Evolutionary conservation across 2,113 vertebrate species (phyloP), one percentile per base, ranked within the genome.

Genomic region (Mesoclemmys tuberculata): DNA sequence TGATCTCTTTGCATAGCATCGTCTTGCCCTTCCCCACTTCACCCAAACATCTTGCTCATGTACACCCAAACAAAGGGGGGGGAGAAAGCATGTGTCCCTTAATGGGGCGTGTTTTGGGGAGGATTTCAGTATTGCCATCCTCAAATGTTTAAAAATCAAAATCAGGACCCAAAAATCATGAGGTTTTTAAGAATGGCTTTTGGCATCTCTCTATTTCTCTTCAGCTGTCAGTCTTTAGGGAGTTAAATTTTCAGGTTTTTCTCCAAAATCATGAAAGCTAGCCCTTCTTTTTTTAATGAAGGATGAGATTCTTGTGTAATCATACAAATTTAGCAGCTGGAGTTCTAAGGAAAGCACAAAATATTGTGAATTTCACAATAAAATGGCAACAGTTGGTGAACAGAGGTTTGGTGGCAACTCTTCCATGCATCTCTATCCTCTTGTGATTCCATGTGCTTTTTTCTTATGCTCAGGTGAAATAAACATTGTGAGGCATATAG

Each of bases 391-490:
- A 31, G 29, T 61, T 29, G 24, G 24, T 58, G 55, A 26, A 56
- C 55, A 56, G 26, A 22, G 55, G 55, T 27, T 58, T 58, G 10
- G 58, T 54, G 84, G 18, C 8, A 64, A 31, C 87, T 49, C 5
- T 95, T 92, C 8, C 21, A 18, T 74, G 5, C 71, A 2, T 81
- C 89, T 89, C 26, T 7, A 13, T 84, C 49, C 21, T 58, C 75
- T 38, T 27, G 78, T 82, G 6, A 21, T 14, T 68, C 1, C 77
- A 24, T 91, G 21, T 82, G 24, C 9, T 90, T 71, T 91, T 85
- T 82, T 90, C 84, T 83, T 46, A 35, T 49, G 7, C 82, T 91
- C 5, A 38, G 82, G 56, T 92, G 48, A 88, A 92, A 3, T 82
- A 24, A 68, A 64, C 3, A 9, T 71, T 71, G 35, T 71, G n/a